phyloP scores from a whole-genome alignment of 1,140 invertebrate species.

The Berghia stephanieae region DNA sequence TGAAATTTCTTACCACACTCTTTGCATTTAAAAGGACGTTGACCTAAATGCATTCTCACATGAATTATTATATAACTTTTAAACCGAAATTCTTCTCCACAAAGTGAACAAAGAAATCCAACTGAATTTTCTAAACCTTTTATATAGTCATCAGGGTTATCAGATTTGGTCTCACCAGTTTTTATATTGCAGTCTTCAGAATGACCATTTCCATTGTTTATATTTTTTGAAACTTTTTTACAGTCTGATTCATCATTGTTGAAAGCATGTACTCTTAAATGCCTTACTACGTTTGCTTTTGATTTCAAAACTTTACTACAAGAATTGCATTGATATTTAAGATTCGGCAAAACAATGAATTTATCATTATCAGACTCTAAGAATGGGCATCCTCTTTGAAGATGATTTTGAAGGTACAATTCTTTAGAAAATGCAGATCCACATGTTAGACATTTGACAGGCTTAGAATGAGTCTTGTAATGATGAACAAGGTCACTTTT shows the following conservation, averaged over 20 bases:
- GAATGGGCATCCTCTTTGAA: constrained; percentile 23
- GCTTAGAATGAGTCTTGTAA: constrained; percentile 28
- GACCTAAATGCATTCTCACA: constrained; percentile 26
- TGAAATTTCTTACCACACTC: constrained; percentile 19
- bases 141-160: too few relatives aligned
- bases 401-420: constrained; percentile 25
- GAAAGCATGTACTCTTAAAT: constrained; percentile 25
- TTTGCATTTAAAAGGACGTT: constrained; percentile 20
- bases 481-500: constrained; percentile 28
- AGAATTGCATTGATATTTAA: constrained; percentile 24
- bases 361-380: neutral
- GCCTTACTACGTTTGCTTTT: constrained; percentile 22
- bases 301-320: constrained; percentile 24
- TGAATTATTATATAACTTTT: constrained; percentile 28
- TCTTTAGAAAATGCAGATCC: constrained; percentile 11
- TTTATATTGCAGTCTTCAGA: too few relatives aligned
- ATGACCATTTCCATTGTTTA: too few relatives aligned
- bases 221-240: too few relatives aligned
- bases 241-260: too few relatives aligned
- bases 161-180: too few relatives aligned
- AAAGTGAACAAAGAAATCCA: constrained; percentile 15
- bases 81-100: constrained; percentile 26
- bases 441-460: constrained; percentile 23
- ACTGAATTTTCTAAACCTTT: constrained; percentile 27
- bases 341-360: constrained; percentile 14